These are phyloP conservation scores for Ianthella basta DNA, from an alignment of 37 sponge, comb jelly and placozoan genomes.

Conservation along the genomic window DNA sequence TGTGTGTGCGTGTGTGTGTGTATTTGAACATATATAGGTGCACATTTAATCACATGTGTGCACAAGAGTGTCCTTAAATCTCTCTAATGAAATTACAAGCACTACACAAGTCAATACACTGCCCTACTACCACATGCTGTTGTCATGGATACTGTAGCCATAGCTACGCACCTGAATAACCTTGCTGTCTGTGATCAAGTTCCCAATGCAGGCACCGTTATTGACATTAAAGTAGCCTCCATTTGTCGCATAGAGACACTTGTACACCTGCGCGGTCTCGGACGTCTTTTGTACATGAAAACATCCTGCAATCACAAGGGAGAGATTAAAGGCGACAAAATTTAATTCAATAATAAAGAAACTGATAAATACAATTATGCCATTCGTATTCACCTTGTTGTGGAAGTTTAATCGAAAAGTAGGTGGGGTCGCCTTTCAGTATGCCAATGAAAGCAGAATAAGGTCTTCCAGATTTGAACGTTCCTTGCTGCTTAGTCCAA, in stretches of 20 bases:
- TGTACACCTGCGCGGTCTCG: constrained; percentile 46
- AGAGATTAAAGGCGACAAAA: no score
- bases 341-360: no score
- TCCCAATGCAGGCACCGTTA: constrained; percentile 74
- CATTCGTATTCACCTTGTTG: not conserved
- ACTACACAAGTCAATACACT: no score
- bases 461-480: not conserved
- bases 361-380: no score
- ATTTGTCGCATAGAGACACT: constrained; percentile 84
- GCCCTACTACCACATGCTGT: not conserved
- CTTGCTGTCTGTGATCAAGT: constrained; percentile 62
- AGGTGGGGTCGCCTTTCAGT: not conserved
- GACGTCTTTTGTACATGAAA: constrained; percentile 47
- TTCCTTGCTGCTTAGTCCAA: not conserved
- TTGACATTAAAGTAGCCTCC: constrained; percentile 76
- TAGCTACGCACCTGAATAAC: constrained; percentile 40
- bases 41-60: not conserved
- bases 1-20: constrained; percentile 1
- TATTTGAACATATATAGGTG: not conserved
- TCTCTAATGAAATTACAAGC: no score
- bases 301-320: constrained; percentile 43
- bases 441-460: constrained; percentile 7
- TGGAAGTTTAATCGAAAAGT: constrained; percentile 29
- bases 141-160: not conserved
- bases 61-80: not conserved